Conservation (phyloP, 2,888 invertebrate species). For the Caenorhabditis afra region DNA sequence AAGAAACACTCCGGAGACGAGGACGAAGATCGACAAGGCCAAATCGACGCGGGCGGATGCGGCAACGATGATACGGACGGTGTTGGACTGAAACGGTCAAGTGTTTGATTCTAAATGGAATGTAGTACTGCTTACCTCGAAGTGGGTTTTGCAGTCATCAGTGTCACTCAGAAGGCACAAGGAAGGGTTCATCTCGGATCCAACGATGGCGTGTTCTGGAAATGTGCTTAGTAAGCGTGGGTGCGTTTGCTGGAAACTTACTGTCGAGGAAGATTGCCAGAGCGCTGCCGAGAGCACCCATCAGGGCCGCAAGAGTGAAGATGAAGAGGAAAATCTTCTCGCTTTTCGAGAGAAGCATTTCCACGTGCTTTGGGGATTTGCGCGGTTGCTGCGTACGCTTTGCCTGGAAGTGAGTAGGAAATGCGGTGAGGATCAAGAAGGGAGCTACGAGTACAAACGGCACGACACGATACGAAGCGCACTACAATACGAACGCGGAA, state of each 20-base stretch:
- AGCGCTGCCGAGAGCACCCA: background rate
- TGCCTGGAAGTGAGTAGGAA: background rate
- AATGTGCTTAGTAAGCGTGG: background rate
- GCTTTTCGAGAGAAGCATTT: constrained; percentile 10
- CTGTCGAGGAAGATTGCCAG: constrained; percentile 26
- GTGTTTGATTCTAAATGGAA: background rate
- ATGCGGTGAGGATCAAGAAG: too few relatives aligned
- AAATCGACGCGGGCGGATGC: constrained; percentile 32
- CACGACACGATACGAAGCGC: too few relatives aligned
- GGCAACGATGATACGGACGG: background rate
- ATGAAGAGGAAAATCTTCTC: constrained; percentile 19
- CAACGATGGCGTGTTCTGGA: constrained; percentile 35
- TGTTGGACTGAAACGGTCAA: background rate
- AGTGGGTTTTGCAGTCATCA: constrained; percentile 21
- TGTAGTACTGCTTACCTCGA: background rate
- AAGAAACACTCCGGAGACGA: constrained; percentile 12
- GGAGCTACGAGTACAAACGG: too few relatives aligned
- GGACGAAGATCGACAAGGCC: constrained; percentile 7
- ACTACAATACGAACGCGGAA: too few relatives aligned
- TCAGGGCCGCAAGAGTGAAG: constrained; percentile 1
- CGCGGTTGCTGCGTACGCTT: background rate
- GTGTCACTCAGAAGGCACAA: constrained; percentile 30
- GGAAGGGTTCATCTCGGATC: constrained; percentile 7
- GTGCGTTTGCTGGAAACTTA: background rate
- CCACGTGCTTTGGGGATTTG: background rate